Percentiles rank a stretch among this genome's conserved stretches.
Conservation (phyloP, 1,140 invertebrate genomes). For the Caenorhabditis briggsae region DNA sequence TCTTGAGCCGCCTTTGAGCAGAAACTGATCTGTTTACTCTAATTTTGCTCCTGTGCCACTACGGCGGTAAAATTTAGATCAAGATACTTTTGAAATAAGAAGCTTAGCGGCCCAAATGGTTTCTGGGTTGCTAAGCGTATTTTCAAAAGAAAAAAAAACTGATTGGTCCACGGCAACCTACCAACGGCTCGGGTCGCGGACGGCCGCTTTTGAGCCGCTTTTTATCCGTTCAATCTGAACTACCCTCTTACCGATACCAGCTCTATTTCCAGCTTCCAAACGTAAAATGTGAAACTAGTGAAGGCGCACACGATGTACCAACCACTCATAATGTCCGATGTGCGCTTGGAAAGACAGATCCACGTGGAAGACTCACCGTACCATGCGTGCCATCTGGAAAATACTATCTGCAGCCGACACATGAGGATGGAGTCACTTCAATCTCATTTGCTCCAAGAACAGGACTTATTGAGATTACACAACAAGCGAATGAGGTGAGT, state of each 20-base stretch:
- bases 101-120: no score
- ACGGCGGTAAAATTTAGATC: no score
- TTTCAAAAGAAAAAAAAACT: no score
- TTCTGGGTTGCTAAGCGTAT: no score
- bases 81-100: no score
- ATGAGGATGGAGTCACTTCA: not conserved
- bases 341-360: conserved; percentile 33
- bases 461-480: not conserved
- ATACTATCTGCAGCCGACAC: conserved; percentile 59
- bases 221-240: no score
- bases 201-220: no score
- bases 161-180: no score
- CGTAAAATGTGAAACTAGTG: conserved; percentile 27
- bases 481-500: not conserved
- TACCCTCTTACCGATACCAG: not conserved
- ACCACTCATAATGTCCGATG: conserved; percentile 54
- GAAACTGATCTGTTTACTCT: no score
- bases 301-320: not conserved
- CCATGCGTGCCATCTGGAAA: conserved; percentile 78
- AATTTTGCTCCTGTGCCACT: no score
- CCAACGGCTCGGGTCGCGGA: no score
- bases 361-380: conserved; percentile 52
- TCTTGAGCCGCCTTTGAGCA: no score
- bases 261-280: conserved; percentile 26
- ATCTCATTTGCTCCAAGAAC: not conserved